Evolutionary conservation across 2,113 vertebrate genomes (phyloP).

Genomic region (Urocolius indicus): DNA sequence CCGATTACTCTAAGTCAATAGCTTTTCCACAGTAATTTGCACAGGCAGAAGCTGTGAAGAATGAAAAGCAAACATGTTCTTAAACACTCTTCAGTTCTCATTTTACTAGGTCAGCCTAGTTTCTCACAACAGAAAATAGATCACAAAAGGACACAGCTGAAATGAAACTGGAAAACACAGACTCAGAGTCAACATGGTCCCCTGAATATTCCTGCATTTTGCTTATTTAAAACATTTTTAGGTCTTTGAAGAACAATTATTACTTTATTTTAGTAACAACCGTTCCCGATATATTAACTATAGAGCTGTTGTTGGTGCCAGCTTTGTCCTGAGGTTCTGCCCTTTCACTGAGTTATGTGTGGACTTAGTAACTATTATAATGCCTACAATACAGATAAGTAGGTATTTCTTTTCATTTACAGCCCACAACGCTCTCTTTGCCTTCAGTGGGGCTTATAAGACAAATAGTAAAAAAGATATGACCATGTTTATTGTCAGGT

Average conservation of each 20-base stretch:
- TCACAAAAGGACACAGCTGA: background rate
- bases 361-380: background rate
- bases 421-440: background rate
- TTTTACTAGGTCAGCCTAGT: background rate
- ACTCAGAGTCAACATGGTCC: rapidly evolving
- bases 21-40: background rate
- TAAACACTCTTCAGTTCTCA: background rate
- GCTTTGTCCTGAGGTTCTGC: background rate
- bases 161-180: background rate
- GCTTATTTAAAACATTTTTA: background rate
- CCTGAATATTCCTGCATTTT: background rate
- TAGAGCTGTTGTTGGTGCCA: background rate
- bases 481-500: background rate
- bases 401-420: background rate
- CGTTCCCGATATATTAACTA: background rate
- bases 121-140: background rate
- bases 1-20: background rate
- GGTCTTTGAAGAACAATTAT: background rate
- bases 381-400: background rate
- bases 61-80: background rate
- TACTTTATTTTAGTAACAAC: background rate
- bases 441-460: background rate
- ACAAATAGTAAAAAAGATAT: background rate
- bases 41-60: background rate
- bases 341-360: background rate